Conservation (phyloP, 2,888 invertebrate genomes). For the Julus scanicus region DNA sequence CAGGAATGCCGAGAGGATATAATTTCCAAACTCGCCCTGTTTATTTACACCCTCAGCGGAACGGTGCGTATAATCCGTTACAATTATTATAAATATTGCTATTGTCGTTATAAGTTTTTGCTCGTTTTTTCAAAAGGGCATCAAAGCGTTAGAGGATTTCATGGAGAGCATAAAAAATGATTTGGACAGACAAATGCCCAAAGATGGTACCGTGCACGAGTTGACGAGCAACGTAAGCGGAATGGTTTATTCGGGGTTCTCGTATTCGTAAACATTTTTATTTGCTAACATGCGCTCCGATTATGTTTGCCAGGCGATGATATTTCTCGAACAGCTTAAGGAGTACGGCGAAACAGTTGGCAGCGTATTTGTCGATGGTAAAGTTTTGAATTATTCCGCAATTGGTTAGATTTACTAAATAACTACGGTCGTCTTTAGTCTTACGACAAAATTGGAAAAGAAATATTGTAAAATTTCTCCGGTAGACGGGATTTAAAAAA, state of each 20-base stretch:
- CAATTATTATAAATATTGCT: too few species aligned
- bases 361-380: conserved; percentile 71
- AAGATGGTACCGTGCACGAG: conserved; percentile 98
- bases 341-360: conserved; percentile 82
- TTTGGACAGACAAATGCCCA: conserved; percentile 78
- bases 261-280: background rate
- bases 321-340: conserved; percentile 85
- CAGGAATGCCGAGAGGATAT: conserved; percentile 54
- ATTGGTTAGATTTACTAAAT: too few species aligned
- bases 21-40: conserved; percentile 75
- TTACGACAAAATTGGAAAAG: too few species aligned
- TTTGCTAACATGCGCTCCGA: background rate
- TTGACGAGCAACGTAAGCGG: conserved; percentile 85
- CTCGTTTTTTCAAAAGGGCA: too few species aligned
- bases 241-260: too few species aligned
- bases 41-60: conserved; percentile 78
- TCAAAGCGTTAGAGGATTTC: conserved; percentile 91
- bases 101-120: too few species aligned
- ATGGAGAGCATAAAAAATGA: conserved; percentile 85
- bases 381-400: background rate
- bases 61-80: conserved; percentile 71
- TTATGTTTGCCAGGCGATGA: conserved; percentile 70
- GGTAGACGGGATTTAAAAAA: too few species aligned
- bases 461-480: too few species aligned
- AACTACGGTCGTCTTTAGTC: too few species aligned